Percentiles rank a stretch among this genome's conserved stretches.
These are phyloP conservation scores for Cordilura impudica DNA, from an alignment of 2,888 invertebrate species.

Conservation along the genomic window DNA sequence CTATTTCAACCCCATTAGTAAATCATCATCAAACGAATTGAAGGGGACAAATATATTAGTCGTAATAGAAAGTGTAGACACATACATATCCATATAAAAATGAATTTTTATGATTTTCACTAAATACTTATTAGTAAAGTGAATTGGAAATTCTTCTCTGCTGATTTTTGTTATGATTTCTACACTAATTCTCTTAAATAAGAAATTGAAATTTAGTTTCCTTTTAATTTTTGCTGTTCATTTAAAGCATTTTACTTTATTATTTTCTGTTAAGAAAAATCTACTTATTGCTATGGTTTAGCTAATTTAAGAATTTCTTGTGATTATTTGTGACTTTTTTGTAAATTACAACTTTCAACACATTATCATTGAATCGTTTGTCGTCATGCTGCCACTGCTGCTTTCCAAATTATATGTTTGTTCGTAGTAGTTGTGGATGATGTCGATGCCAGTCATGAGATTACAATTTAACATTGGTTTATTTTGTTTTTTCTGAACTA, in stretches of 20 bases:
- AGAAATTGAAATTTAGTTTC: background rate
- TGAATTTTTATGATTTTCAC: too few relatives aligned
- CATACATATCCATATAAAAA: too few relatives aligned
- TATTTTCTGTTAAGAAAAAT: conserved; percentile 26
- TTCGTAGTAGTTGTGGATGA: conserved; percentile 24
- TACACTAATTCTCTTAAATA: background rate
- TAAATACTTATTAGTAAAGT: too few relatives aligned
- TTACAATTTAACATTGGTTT: conserved; percentile 39
- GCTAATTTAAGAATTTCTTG: background rate
- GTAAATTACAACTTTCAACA: conserved; percentile 50
- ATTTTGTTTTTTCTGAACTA: background rate
- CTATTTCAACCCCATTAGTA: too few relatives aligned
- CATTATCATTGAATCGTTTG: conserved; percentile 52
- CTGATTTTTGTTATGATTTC: background rate
- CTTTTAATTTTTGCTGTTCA: background rate
- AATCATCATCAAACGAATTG: too few relatives aligned
- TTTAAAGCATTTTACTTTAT: conserved; percentile 26
- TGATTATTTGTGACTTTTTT: conserved; percentile 43
- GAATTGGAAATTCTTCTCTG: too few relatives aligned
- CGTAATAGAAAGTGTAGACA: too few relatives aligned
- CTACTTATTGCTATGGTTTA: background rate
- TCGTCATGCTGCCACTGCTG: background rate
- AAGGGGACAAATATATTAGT: too few relatives aligned
- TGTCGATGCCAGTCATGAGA: conserved; percentile 55
- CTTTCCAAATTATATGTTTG: background rate